Evolutionary conservation across 2,113 vertebrate genomes (phyloP).

Genomic region (Heterocephalus glaber): DNA sequence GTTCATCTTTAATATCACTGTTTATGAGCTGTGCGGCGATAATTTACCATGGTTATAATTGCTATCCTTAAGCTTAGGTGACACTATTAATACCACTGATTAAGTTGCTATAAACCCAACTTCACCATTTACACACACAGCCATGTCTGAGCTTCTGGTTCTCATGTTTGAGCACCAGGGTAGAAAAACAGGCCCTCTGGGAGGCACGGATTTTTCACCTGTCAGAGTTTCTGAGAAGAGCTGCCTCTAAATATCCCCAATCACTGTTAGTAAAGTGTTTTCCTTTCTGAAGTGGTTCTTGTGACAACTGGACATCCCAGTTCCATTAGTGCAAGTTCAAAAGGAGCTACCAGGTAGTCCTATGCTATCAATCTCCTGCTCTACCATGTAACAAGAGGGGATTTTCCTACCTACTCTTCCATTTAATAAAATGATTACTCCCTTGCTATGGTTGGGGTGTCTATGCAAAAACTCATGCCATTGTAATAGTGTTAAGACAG

Average conservation of each 20-base stretch:
- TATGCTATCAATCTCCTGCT: not conserved
- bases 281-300: not conserved
- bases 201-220: not conserved
- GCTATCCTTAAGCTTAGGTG: conserved; percentile 88
- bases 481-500: not conserved
- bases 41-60: conserved; percentile 89
- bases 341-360: not conserved
- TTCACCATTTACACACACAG: conserved; percentile 83
- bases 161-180: conserved; percentile 40
- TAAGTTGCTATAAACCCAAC: conserved; percentile 86
- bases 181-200: not conserved
- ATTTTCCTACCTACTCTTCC: not conserved
- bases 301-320: not conserved
- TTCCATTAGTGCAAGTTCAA: not conserved
- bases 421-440: not conserved
- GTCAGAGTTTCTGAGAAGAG: not conserved
- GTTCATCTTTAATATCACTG: conserved; percentile 84
- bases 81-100: conserved; percentile 89
- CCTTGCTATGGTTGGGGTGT: not conserved
- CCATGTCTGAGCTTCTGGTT: conserved; percentile 68
- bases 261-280: not conserved
- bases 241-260: not conserved
- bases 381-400: not conserved
- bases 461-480: not conserved
- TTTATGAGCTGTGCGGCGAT: conserved; percentile 84